Evolutionary conservation across 2,797 vertebrate species (phyloP).

Genomic region (Rhinichthys osculus): DNA sequence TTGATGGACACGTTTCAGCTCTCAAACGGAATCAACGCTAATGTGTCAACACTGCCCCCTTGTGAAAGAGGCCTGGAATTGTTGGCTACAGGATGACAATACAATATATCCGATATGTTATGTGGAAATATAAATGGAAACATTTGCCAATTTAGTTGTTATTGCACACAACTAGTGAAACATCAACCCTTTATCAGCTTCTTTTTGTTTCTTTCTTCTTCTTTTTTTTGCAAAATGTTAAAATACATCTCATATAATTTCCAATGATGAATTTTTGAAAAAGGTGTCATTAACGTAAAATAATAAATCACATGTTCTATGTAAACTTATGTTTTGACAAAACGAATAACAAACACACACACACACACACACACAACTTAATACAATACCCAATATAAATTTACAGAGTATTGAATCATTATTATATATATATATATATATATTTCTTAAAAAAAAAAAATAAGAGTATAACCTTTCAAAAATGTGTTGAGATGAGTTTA

Average conservation of each 20-base stretch:
- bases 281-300: background rate
- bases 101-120: background rate
- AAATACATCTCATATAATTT: background rate
- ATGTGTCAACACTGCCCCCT: slow-evolving; percentile 63
- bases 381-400: background rate
- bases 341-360: background rate
- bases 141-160: background rate
- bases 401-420: too few relatives aligned
- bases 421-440: too few relatives aligned
- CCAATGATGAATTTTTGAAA: background rate
- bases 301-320: background rate
- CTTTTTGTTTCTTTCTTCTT: background rate
- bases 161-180: too few relatives aligned
- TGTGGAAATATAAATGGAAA: background rate
- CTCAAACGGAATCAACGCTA: background rate
- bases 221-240: background rate
- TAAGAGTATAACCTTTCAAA: background rate
- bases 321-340: background rate
- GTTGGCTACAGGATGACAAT: background rate
- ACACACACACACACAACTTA: background rate
- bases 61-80: slow-evolving; percentile 40
- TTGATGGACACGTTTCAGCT: slow-evolving; percentile 34
- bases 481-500: background rate
- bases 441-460: background rate
- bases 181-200: background rate